Evolutionary conservation across 2,888 invertebrate species (phyloP), one percentile per base, ranked within the genome.

Genomic region (Pristionchus fissidentatus): DNA sequence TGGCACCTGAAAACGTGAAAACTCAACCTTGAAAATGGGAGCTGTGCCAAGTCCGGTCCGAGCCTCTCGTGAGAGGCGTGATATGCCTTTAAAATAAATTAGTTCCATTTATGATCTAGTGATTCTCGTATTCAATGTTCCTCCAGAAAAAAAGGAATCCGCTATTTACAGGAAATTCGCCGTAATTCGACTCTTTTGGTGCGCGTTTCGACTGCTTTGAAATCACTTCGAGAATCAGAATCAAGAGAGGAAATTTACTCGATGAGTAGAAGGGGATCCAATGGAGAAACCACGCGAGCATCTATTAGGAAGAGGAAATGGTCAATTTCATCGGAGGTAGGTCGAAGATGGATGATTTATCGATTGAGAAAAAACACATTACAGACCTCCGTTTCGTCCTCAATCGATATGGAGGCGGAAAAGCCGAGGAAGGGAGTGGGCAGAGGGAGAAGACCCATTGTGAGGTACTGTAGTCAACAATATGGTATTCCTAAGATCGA

Each of bases 301-400:
- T 13, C 10, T 49, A 49, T 13, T 10, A 46, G 49, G 46, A 75
- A 75, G 19, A 75, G 57, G 57, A 79, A 79, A n/a, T 79, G 79
- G 79, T 79, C 79, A 8, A 79, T 79, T 32, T 38, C 55, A 26
- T 79, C 79, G 4, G 55, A 79, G n/a, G 79, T 79, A 19, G n/a
- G 0, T 1, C 10, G 0, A 7, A 43, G 10, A 0, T 29, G 4
- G 8, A 13, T 60, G 29, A 2, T 32, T 32, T 1, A 60, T 60
- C 60, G 32, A 60, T 32, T 60, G 22, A 29, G n/a, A n/a, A n/a
- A n/a, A n/a, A n/a, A n/a, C n/a, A n/a, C 46, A 43, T 13, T 75
- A 19, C 77, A 77, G 77, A 49, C 77, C 32, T 77, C 77, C 10
- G 22, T 77, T 13, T 29, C 46, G 8, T 77, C 46, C 13, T 46